These are phyloP conservation scores for Drosophila setifemur DNA, from an alignment of 1,140 invertebrate species.

Conservation along the genomic window DNA sequence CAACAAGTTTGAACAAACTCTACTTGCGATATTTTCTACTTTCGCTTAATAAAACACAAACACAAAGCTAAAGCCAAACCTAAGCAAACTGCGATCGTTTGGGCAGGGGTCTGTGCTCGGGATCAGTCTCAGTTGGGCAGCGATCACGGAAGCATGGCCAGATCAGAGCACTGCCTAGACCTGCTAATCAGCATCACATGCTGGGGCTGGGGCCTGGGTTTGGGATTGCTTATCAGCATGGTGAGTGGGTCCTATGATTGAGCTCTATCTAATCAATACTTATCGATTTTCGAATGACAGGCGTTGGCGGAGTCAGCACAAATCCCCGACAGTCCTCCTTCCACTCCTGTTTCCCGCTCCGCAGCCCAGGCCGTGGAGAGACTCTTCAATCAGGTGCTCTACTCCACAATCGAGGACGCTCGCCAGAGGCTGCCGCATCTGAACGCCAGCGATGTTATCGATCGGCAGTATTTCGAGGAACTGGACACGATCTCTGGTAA, in stretches of 20 bases:
- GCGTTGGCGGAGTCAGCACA: conserved; percentile 7
- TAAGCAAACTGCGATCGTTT: conserved; percentile 1
- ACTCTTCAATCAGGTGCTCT: conserved; percentile 51
- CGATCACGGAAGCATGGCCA: conserved; percentile 37
- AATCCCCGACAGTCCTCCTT: background rate
- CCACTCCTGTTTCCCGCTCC: background rate
- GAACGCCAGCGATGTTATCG: conserved; percentile 44
- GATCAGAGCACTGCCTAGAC: conserved; percentile 2
- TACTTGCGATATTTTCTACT: conserved; percentile 38
- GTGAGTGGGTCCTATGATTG: conserved; percentile 7
- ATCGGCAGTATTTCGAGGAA: conserved; percentile 50
- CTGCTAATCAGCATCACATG: conserved; percentile 33
- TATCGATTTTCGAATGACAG: conserved; percentile 23
- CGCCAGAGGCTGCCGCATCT: conserved; percentile 8
- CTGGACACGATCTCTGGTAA: conserved; percentile 27
- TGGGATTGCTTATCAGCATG: conserved; percentile 23
- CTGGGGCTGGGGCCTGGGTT: background rate
- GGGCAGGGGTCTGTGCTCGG: background rate
- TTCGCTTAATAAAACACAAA: conserved; percentile 14
- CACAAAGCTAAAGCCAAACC: conserved; percentile 46
- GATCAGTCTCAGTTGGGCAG: conserved; percentile 25
- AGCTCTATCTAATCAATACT: background rate
- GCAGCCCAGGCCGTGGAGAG: conserved; percentile 36
- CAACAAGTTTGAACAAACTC: conserved; percentile 35
- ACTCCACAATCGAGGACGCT: conserved; percentile 28